Base-by-base conservation (phyloP, 2,113 vertebrate genomes). In the Ifrita kowaldi region DNA sequence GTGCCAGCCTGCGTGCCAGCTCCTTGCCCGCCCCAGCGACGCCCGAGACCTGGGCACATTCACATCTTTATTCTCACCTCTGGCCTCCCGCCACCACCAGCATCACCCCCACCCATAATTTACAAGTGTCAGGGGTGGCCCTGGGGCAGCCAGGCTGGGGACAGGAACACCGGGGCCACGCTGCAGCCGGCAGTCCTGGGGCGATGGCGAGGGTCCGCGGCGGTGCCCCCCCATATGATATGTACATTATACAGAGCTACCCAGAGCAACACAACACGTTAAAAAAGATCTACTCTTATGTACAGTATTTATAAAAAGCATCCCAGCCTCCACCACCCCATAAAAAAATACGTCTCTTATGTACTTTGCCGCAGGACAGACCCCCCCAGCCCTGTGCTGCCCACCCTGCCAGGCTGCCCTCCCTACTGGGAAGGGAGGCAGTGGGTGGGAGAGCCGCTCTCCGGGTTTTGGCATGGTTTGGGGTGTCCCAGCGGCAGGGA, bases 301-400 rank as follows among this genome's bases (percentile, higher is more conserved):
- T 97, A 97, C 97, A 97, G 71, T 96, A 97, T 95, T 97, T 96
- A 97, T 96, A 97, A 97, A 97, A 97, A 97, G 95, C 80, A 79
- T 85, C 87, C 90, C 91, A 93, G 85, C 94, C 94, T 96, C 94
- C 95, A 93, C 91, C 95, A 69, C 94, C 95, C 90, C 22, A 52
- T 97, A 96, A 89, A 97, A 97, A 97, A 97, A 97, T 97, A 96
- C 10, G 0, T 94, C 92, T 97, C 92, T 95, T 92, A 93, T 90
- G 85, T 94, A 90, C 68, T 81, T 85, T 12, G 44, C 83, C 0
- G 17, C 35, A 53, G 79, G 89, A 75, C 85, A 79, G 50, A 46
- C 33, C 26, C 14, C 35, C 13, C 47, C 15, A 27, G 2, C 26
- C 41, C 30, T 1, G 0, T 16, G 28, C 84, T 83, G 65, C 75